These are phyloP conservation scores for Mesitornis unicolor DNA, from an alignment of 2,113 vertebrate genomes.

Conservation along the genomic window DNA sequence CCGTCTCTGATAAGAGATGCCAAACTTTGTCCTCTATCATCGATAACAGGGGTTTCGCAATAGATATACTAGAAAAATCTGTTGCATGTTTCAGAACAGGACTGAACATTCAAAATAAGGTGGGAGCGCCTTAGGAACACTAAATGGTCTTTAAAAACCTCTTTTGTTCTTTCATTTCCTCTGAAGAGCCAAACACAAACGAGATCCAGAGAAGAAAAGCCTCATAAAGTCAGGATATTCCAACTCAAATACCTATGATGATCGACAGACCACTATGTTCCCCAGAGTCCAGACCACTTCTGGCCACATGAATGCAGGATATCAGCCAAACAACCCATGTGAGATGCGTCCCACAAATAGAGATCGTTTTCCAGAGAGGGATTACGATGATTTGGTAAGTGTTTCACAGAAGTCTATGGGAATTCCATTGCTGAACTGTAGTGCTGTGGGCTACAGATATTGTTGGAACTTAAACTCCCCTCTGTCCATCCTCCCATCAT, in stretches of 20 bases:
- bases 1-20: neutral
- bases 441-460: neutral
- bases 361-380: neutral
- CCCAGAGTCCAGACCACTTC: constrained; percentile 40
- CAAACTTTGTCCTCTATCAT: neutral
- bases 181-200: neutral
- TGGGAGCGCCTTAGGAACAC: neutral
- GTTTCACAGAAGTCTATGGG: neutral
- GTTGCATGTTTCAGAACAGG: neutral
- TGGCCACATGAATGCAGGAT: neutral
- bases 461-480: neutral
- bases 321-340: constrained; percentile 3
- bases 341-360: neutral
- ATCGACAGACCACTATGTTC: neutral
- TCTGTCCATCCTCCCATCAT: neutral
- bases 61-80: neutral
- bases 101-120: neutral
- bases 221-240: neutral
- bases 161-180: neutral
- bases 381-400: constrained; percentile 41
- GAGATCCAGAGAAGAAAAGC: neutral
- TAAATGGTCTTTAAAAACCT: neutral
- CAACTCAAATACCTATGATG: neutral
- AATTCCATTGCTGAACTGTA: neutral
- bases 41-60: neutral